phyloP scores from a whole-genome alignment of 2,113 vertebrate genomes.

The Sula dactylatra region DNA sequence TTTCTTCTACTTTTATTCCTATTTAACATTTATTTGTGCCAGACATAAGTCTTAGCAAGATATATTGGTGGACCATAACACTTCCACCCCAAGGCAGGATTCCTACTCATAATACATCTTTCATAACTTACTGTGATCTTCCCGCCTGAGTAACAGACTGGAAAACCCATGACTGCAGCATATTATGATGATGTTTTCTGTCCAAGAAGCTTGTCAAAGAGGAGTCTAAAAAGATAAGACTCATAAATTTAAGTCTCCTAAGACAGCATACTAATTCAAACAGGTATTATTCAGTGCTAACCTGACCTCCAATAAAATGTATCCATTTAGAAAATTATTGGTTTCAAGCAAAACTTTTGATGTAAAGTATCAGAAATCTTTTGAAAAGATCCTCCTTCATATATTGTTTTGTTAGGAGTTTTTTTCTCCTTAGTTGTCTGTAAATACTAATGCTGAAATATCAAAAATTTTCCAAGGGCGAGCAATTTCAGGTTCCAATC shows the following conservation, averaged over 20 bases:
- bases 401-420: not conserved
- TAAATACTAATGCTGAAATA: not conserved
- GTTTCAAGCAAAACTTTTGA: not conserved
- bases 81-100: not conserved
- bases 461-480: not conserved
- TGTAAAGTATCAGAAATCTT: not conserved
- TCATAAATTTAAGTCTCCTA: not conserved
- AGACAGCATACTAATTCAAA: not conserved
- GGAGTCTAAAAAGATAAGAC: not conserved
- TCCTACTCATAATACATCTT: not conserved
- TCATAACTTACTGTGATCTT: not conserved
- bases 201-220: not conserved
- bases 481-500: not conserved
- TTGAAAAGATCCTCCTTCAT: not conserved
- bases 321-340: not conserved
- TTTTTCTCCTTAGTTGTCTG: not conserved
- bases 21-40: not conserved
- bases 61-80: not conserved
- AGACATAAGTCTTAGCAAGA: not conserved
- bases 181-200: not conserved
- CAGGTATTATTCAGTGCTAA: not conserved
- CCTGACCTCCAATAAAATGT: not conserved
- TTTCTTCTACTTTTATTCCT: not conserved
- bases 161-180: not conserved
- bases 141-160: not conserved